Evolutionary conservation across 2,797 vertebrate genomes (phyloP), one percentile per base, ranked within the genome.

Genomic region (Sylvia borin): DNA sequence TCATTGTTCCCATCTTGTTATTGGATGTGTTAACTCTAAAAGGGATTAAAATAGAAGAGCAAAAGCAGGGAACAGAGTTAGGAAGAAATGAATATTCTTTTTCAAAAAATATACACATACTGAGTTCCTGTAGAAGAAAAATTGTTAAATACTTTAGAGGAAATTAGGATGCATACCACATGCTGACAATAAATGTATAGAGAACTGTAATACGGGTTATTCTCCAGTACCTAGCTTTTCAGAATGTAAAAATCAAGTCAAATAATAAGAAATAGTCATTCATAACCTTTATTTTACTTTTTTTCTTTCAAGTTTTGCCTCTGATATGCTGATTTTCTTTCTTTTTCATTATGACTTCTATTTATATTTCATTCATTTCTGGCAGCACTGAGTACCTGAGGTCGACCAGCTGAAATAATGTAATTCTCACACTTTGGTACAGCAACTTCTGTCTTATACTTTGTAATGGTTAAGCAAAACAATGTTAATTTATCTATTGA

Each of bases 1-100:
- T 92, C 81, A 87, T 47, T 67, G 32, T 86, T 32, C 77, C 22
- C 47, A 54, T 88, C 88, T 75, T 92, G 19, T 84, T 97, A 92
- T 6, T 90, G 58, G n/a, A 65, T 80, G 77, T 58, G 51, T 86
- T 68, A 84, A 88, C 38, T 74, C 16, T 57, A 94, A 86, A 64
- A 34, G 8, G 77, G 48, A 88, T 48, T 47, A 76, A 93, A 95
- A 86, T 16, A 78, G 72, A 91, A 86, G 50, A 94, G 9, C 31
- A 71, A 92, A 94, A 78, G 3, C 7, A 22, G 25, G 20, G 13
- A 90, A 72, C 0, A 77, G 18, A 82, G 7, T 54, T 29, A 77
- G 45, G 29, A 90, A 82, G 38, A 68, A 85, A 77, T 42, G 0
- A 73, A 42, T 36, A 79, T 32, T 50, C 9, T 40, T 82, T 84